phyloP scores from a whole-genome alignment of 2,888 invertebrate genomes.

The Torymus auratus region DNA sequence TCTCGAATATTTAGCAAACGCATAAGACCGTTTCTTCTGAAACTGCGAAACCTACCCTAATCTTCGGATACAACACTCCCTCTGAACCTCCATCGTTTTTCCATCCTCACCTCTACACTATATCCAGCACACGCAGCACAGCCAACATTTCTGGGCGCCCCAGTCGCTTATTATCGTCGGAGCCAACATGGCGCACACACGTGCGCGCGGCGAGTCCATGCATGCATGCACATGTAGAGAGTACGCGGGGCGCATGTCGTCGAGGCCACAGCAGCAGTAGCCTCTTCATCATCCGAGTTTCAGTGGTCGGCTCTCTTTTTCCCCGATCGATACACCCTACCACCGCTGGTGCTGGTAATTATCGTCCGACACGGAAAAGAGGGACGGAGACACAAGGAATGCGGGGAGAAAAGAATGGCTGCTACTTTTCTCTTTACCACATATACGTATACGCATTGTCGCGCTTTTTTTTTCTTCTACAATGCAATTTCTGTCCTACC shows the following conservation, averaged over 20 bases:
- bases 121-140: no score
- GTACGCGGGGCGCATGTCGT: conserved; percentile 60
- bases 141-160: background rate
- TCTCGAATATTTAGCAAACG: no score
- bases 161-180: background rate
- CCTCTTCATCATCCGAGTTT: conserved; percentile 71
- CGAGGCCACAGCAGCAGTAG: conserved; percentile 51
- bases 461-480: conserved; percentile 10
- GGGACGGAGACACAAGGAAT: conserved; percentile 20
- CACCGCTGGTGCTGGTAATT: conserved; percentile 41
- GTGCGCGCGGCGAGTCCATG: background rate
- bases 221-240: conserved; percentile 59
- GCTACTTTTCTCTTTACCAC: conserved; percentile 6
- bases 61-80: no score
- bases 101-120: no score
- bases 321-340: conserved; percentile 63
- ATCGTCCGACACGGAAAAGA: conserved; percentile 55
- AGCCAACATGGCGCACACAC: no score
- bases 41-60: no score
- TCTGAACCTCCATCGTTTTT: no score
- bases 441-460: conserved; percentile 1
- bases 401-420: conserved; percentile 10
- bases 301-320: conserved; percentile 60
- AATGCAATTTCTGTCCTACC: background rate
- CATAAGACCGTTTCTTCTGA: no score